Evolutionary conservation across 2,113 vertebrate genomes (phyloP).

Genomic region (Zootoca vivipara): DNA sequence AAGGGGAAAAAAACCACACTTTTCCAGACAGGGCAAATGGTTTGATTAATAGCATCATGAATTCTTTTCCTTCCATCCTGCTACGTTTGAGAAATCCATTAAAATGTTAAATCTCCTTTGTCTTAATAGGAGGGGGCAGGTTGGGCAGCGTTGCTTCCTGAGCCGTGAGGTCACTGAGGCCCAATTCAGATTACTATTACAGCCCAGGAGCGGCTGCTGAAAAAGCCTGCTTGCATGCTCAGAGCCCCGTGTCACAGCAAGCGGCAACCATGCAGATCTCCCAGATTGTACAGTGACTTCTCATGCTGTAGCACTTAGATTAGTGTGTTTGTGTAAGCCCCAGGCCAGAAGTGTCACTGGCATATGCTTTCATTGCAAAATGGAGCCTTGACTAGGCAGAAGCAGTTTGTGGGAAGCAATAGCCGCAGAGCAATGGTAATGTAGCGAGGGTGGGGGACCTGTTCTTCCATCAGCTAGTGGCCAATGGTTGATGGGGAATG

Average conservation of each 20-base stretch:
- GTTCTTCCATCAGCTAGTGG: too few species aligned
- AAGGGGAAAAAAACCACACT: not conserved
- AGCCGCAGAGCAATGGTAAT: not conserved
- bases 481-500: too few species aligned
- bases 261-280: fast-evolving
- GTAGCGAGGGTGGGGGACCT: too few species aligned
- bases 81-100: slow-evolving; percentile 22
- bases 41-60: slow-evolving; percentile 14
- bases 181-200: not conserved
- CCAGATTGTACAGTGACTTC: not conserved
- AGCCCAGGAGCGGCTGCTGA: not conserved
- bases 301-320: not conserved
- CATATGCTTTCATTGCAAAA: not conserved
- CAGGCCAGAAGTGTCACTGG: not conserved
- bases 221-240: not conserved
- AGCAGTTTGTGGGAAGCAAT: not conserved
- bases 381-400: not conserved
- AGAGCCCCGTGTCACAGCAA: not conserved
- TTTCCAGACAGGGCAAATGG: slow-evolving; percentile 9
- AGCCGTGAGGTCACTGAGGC: not conserved
- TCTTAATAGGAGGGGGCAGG: not conserved
- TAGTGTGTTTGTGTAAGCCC: not conserved
- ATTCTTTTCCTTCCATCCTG: slow-evolving; percentile 7
- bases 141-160: not conserved
- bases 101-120: slow-evolving; percentile 20